Base-by-base conservation (phyloP, 2,888 invertebrate genomes). In the Napeogenes sylphis region DNA sequence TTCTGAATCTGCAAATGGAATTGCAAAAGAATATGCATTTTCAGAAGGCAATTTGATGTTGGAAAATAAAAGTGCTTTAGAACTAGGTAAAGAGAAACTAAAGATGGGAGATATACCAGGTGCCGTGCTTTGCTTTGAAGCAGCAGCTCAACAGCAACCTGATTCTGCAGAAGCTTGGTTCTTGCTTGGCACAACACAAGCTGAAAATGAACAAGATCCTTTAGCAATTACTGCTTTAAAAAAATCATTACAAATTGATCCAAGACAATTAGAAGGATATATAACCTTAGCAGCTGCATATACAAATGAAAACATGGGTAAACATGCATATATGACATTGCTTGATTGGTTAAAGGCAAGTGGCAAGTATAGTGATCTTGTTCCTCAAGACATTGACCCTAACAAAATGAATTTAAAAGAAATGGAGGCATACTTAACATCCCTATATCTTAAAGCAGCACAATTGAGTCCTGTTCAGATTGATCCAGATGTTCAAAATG, bases 181-280 rank as follows among this genome's bases (percentile, higher is more conserved):
- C 67, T 88, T 95, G 45, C 88, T 98, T 56, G 98, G 98, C 10
- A 95, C 95, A 59, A 96, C 98, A 42, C 98, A 99, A 84, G 98
- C 99, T 47, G 98, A 99, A 91, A 99, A 99, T 90, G 99, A 99
- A 90, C 98, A 95, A 88, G 99, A 99, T 85, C 95, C 96, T 3
- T 91, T 94, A 71, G 98, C 98, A 10, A 99, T 99, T 74, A 94
- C 96, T 55, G 99, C 99, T 0, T 90, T 99, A 42, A 96, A 95
- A 78, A 95, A 94, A 82, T 97, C 98, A 64, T 80, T 98, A 56
- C 92, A 93, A 63, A 80, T 99, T 61, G 94, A 96, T 66, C 95
- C 97, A 0, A 91, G 92, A 10, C 97, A 98, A 83, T 86, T 95
- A 57, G 92, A 93, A 68, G 98, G 97, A 0, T 92, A 98, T 61